Evolutionary conservation across 2,797 vertebrate genomes (phyloP).

Genomic region (Trematomus bernacchii): DNA sequence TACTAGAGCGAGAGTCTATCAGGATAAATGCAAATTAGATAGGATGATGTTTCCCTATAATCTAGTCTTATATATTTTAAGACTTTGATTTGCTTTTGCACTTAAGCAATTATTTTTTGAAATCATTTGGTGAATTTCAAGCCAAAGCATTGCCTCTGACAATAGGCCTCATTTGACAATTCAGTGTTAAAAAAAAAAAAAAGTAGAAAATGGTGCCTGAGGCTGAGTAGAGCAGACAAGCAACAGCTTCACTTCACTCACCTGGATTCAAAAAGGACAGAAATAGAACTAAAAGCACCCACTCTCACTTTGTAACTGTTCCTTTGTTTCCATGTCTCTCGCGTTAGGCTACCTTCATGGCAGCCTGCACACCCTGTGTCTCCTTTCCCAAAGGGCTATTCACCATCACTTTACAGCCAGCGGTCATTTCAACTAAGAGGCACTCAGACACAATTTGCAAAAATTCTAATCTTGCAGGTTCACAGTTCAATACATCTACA

Average conservation of each 20-base stretch:
- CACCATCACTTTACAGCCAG: constrained; percentile 50
- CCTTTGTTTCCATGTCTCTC: constrained; percentile 76
- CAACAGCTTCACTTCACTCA: constrained; percentile 82
- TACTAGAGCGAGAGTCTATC: constrained; percentile 28
- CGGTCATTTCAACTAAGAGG: constrained; percentile 37
- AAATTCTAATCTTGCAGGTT: background rate
- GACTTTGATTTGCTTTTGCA: constrained; percentile 51
- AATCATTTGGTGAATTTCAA: constrained; percentile 66
- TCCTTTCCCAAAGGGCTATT: constrained; percentile 61
- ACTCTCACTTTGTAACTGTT: constrained; percentile 82
- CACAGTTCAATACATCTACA: background rate
- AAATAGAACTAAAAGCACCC: constrained; percentile 87
- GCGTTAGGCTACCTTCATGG: constrained; percentile 63
- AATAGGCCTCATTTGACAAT: constrained; percentile 73
- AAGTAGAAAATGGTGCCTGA: constrained; percentile 73
- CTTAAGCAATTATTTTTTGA: constrained; percentile 70
- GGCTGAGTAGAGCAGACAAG: constrained; percentile 81
- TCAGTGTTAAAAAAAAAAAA: constrained; percentile 58
- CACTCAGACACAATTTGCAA: background rate
- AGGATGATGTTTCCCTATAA: constrained; percentile 46
- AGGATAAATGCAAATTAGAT: constrained; percentile 36
- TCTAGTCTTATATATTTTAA: constrained; percentile 41
- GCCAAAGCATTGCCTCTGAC: constrained; percentile 62
- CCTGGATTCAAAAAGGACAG: constrained; percentile 83
- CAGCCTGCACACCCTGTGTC: constrained; percentile 45